Evolutionary conservation across 2,113 vertebrate genomes (phyloP), one percentile per base, ranked within the genome.

Genomic region (Octodon degus): DNA sequence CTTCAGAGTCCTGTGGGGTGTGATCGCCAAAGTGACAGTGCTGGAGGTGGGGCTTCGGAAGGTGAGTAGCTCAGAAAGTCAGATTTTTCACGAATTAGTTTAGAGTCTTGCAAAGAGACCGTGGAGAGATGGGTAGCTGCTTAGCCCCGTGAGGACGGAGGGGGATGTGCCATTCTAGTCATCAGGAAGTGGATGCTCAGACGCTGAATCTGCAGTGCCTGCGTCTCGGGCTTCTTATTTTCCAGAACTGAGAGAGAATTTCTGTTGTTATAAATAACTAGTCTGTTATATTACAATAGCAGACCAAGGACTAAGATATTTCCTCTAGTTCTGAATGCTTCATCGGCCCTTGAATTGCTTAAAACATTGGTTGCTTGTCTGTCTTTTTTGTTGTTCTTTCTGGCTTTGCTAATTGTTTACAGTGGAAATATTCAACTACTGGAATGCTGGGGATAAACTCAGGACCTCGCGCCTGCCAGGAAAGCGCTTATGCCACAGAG

Each of bases 391-490:
- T 50, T 50, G 50, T 50, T 50, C 9, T 50, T 43, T 43, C 43
- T 89, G 63, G 37, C n/a, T 92, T 86, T 94, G 84, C 63, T 79
- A 67, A 58, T 77, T 72, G 8, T 91, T 74, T 68, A 84, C 19
- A 43, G 24, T 89, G 74, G 37, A 43, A 58, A 62, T 86, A 17
- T 76, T 76, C 37, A 14, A 81, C 12, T 27, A 19, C 12, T 43
- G 43, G 43, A 43, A 43, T 43, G 43, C 43, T 43, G 43, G 43
- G 43, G 6, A 43, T 43, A 43, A 43, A 43, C 43, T 43, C 43
- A 43, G 43, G 43, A 43, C 43, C 43, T 43, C 43, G 0, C 87
- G 43, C 43, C 6, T 43, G 43, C 43, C 43, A 12, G 50, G 50
- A 7, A 50, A 50, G 9, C 50, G 16, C 53, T 55, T 16, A 55